Conservation (phyloP, 2,888 invertebrate species). For the Drosophila meridiana region DNA sequence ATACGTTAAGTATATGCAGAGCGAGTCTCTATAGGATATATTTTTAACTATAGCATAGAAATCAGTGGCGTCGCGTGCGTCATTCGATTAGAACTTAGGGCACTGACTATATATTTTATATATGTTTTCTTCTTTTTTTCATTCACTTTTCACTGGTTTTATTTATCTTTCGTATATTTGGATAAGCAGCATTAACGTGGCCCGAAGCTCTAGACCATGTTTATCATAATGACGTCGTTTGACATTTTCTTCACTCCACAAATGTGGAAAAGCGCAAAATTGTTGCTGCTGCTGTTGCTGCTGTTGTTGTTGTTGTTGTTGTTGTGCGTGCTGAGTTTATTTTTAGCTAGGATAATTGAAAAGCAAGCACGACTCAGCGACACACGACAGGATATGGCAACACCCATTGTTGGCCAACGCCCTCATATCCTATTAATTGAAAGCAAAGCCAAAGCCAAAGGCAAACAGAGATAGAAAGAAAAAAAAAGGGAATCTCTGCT, state of each 20-base stretch:
- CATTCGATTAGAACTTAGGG: slow-evolving; percentile 75
- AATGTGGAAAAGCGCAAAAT: slow-evolving; percentile 13
- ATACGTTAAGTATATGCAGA: slow-evolving; percentile 14
- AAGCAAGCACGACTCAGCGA: slow-evolving; percentile 48
- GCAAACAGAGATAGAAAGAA: neutral
- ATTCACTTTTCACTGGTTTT: slow-evolving; percentile 50
- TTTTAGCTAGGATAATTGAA: slow-evolving; percentile 79
- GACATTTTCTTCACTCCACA: slow-evolving; percentile 33
- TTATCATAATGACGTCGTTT: slow-evolving; percentile 72
- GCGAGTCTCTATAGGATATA: slow-evolving; percentile 22
- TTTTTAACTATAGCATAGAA: slow-evolving; percentile 45
- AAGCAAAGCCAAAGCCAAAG: slow-evolving; percentile 19
- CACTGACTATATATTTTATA: slow-evolving; percentile 21
- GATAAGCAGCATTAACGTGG: slow-evolving; percentile 53
- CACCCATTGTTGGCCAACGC: slow-evolving; percentile 21
- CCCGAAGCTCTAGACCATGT: slow-evolving; percentile 35
- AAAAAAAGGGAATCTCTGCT: slow-evolving; percentile 38
- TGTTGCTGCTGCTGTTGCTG: slow-evolving; percentile 8
- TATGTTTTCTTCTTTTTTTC: neutral
- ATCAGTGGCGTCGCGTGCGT: slow-evolving; percentile 65
- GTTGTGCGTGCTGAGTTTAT: slow-evolving; percentile 52
- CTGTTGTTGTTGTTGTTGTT: neutral
- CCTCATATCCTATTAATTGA: slow-evolving; percentile 51
- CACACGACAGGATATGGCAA: slow-evolving; percentile 19
- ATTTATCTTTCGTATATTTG: slow-evolving; percentile 61